Percentiles rank a stretch among this genome's conserved stretches.
phyloP scores from a whole-genome alignment of 2,113 vertebrate genomes.

The Gymnocephalus cernua region DNA sequence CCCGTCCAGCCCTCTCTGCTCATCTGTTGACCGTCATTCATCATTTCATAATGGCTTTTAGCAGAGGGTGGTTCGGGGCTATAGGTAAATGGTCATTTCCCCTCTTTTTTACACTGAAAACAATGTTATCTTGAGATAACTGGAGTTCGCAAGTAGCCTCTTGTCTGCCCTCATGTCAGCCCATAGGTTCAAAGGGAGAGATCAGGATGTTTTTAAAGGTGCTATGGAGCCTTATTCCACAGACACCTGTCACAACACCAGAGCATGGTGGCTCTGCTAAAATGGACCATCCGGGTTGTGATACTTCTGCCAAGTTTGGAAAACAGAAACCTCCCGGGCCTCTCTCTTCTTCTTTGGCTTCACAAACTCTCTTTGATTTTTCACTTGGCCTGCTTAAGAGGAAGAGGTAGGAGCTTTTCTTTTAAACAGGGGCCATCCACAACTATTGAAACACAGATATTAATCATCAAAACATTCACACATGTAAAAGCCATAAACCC shows the following conservation, averaged over 20 bases:
- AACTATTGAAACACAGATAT: too few relatives aligned
- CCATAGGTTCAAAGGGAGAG: neutral
- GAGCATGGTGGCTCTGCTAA: slow-evolving; percentile 6
- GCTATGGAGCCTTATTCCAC: neutral
- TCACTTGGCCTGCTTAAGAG: neutral
- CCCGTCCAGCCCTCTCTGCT: slow-evolving; percentile 6
- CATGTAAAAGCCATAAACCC: too few relatives aligned
- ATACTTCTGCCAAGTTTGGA: neutral
- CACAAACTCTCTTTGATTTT: neutral
- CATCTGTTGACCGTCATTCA: slow-evolving; percentile 25
- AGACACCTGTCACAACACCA: slow-evolving; percentile 53
- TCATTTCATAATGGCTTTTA: slow-evolving; percentile 37
- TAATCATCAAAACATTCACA: too few relatives aligned
- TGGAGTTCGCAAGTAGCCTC: neutral
- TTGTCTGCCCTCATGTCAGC: neutral
- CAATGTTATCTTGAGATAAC: neutral
- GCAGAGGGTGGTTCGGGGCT: neutral
- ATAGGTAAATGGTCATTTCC: neutral
- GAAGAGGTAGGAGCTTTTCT: too few relatives aligned
- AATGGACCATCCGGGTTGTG: neutral
- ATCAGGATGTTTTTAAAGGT: slow-evolving; percentile 36
- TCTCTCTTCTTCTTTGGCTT: slow-evolving; percentile 14
- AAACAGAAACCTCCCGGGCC: slow-evolving; percentile 1
- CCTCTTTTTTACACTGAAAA: neutral
- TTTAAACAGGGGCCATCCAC: too few relatives aligned